phyloP scores from a whole-genome alignment of 2,888 invertebrate genomes.

The Argyra leucocephala region DNA sequence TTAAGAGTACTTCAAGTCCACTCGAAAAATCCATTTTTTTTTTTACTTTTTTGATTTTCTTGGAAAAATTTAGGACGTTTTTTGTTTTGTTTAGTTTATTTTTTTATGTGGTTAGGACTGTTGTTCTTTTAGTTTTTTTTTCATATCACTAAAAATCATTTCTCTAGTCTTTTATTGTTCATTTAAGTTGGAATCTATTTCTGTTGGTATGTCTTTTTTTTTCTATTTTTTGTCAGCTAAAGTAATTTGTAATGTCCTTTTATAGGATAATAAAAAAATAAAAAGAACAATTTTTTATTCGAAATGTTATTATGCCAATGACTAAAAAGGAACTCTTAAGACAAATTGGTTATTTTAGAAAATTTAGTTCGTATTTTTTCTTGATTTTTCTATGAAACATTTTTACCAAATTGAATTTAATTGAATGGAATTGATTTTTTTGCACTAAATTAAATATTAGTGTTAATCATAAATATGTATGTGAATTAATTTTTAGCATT shows the following conservation, averaged over 20 bases:
- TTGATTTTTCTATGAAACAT: not conserved
- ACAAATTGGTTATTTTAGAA: not conserved
- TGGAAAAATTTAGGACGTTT: not conserved
- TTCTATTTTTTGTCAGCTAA: not conserved
- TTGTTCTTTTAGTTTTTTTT: too few species aligned
- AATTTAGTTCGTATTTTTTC: not conserved
- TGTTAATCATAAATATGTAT: too few species aligned
- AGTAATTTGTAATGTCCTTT: not conserved
- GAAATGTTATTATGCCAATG: not conserved
- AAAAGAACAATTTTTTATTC: not conserved
- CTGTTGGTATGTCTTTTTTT: too few species aligned
- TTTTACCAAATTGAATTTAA: not conserved
- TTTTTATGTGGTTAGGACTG: too few species aligned
- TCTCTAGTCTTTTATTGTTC: too few species aligned
- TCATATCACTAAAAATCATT: too few species aligned
- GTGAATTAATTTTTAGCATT: too few species aligned
- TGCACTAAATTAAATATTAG: too few species aligned
- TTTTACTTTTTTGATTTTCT: not conserved
- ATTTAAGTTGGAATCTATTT: too few species aligned
- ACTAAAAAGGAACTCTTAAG: not conserved
- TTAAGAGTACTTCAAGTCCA: constrained; percentile 17
- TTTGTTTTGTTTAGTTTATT: not conserved
- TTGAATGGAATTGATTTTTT: not conserved
- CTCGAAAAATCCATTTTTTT: not conserved
- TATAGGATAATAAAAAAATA: not conserved